These are phyloP conservation scores for Crypturellus tataupa DNA, from an alignment of 2,797 vertebrate species.

Conservation along the genomic window DNA sequence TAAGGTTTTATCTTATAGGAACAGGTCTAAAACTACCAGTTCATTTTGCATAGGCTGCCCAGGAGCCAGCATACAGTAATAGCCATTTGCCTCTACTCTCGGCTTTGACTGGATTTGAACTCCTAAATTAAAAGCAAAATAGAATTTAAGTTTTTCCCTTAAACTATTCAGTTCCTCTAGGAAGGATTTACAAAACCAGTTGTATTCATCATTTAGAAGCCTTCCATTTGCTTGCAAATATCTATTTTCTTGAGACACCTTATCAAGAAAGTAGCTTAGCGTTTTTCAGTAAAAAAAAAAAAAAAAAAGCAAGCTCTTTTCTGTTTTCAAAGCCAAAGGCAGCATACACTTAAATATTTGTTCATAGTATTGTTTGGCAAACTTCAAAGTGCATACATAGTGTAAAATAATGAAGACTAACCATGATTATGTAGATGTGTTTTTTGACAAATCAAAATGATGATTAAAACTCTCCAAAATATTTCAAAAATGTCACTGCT, in stretches of 20 bases:
- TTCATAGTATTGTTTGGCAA: background rate
- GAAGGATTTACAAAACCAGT: constrained; percentile 32
- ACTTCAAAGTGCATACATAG: background rate
- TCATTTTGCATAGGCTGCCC: constrained; percentile 16
- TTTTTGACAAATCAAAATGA: background rate
- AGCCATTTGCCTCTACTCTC: constrained; percentile 6
- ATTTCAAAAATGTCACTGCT: background rate
- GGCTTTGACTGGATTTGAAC: background rate
- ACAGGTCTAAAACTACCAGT: background rate
- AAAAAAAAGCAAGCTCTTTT: no score
- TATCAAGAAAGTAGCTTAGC: background rate
- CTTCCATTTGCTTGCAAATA: constrained; percentile 36
- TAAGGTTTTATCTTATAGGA: constrained; percentile 21
- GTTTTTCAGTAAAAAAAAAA: background rate
- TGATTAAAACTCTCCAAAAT: background rate
- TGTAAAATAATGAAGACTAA: background rate
- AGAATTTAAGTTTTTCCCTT: constrained; percentile 32
- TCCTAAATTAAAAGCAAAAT: constrained; percentile 46
- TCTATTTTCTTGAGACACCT: constrained; percentile 20
- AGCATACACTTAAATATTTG: background rate
- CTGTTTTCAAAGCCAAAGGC: background rate
- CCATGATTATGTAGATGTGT: background rate
- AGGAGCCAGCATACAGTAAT: constrained; percentile 1
- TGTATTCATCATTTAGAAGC: background rate
- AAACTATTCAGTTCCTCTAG: background rate